These are phyloP conservation scores for Reticulitermes lucifugus DNA, from an alignment of 2,888 invertebrate species.

Conservation along the genomic window DNA sequence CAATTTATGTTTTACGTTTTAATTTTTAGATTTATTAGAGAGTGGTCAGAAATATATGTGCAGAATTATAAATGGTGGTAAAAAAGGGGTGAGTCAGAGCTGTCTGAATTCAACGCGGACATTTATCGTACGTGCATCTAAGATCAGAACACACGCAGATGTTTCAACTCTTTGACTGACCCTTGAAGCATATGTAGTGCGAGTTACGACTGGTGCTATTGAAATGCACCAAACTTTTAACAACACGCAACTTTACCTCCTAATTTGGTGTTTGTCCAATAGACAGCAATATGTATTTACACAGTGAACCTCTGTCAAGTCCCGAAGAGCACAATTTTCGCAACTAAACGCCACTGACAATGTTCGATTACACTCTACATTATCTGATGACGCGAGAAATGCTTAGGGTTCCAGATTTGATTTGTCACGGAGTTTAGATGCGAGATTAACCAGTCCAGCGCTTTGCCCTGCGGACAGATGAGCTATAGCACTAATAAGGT, in stretches of 20 bases:
- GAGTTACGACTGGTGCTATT: too few relatives aligned
- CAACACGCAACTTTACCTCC: not conserved
- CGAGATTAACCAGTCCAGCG: not conserved
- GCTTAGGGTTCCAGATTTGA: constrained; percentile 18
- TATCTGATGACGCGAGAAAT: constrained; percentile 21
- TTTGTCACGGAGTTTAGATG: constrained; percentile 20
- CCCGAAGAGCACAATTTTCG: constrained; percentile 3
- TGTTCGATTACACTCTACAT: not conserved
- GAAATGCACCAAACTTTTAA: not conserved
- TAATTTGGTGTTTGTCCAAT: not conserved
- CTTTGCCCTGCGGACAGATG: constrained; percentile 14
- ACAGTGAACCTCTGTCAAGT: not conserved
- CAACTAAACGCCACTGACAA: constrained; percentile 7
- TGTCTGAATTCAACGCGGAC: too few relatives aligned
- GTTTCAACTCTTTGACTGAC: too few relatives aligned
- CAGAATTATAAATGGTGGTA: too few relatives aligned
- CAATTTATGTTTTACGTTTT: too few relatives aligned
- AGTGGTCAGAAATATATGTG: too few relatives aligned
- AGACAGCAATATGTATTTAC: not conserved
- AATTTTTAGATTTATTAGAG: too few relatives aligned
- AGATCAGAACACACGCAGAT: too few relatives aligned
- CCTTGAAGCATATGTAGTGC: too few relatives aligned
- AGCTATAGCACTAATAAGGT: not conserved
- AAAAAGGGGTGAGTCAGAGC: too few relatives aligned
- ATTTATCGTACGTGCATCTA: too few relatives aligned